These are phyloP conservation scores for Danionella cerebrum DNA, from an alignment of 2,113 vertebrate species.

Conservation along the genomic window DNA sequence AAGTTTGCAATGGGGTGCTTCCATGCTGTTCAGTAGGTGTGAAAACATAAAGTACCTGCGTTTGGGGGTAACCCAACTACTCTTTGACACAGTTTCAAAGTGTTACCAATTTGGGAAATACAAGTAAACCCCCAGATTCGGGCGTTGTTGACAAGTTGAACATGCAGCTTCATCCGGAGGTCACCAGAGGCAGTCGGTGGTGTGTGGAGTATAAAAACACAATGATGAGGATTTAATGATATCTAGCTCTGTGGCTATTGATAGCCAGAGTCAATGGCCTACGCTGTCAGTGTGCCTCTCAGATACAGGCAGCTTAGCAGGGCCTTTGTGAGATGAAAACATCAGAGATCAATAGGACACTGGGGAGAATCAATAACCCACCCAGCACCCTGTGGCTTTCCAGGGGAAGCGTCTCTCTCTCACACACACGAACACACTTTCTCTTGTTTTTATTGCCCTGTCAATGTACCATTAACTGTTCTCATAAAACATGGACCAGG, in stretches of 20 bases:
- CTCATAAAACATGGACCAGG: slow-evolving; percentile 59
- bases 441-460: slow-evolving; percentile 26
- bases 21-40: too few species aligned
- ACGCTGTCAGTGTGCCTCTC: slow-evolving; percentile 63
- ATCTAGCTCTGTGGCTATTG: slow-evolving; percentile 69
- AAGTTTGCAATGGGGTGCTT: too few species aligned
- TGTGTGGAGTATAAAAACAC: slow-evolving; percentile 57
- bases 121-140: slow-evolving; percentile 10
- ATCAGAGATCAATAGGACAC: slow-evolving; percentile 74
- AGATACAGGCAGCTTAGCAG: slow-evolving; percentile 73
- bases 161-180: slow-evolving; percentile 57
- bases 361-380: slow-evolving; percentile 70
- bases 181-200: slow-evolving; percentile 53
- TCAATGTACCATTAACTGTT: slow-evolving; percentile 48
- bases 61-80: too few species aligned
- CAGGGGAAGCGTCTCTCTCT: slow-evolving; percentile 14
- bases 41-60: too few species aligned
- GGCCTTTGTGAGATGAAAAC: slow-evolving; percentile 69
- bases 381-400: slow-evolving; percentile 57
- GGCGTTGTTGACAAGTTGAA: slow-evolving; percentile 7
- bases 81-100: background rate
- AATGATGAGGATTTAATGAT: slow-evolving; percentile 74
- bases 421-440: background rate
- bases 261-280: slow-evolving; percentile 67
- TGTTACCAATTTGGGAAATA: slow-evolving; percentile 8